phyloP scores from a whole-genome alignment of 1,140 invertebrate species.

The Aporrectodea caliginosa region DNA sequence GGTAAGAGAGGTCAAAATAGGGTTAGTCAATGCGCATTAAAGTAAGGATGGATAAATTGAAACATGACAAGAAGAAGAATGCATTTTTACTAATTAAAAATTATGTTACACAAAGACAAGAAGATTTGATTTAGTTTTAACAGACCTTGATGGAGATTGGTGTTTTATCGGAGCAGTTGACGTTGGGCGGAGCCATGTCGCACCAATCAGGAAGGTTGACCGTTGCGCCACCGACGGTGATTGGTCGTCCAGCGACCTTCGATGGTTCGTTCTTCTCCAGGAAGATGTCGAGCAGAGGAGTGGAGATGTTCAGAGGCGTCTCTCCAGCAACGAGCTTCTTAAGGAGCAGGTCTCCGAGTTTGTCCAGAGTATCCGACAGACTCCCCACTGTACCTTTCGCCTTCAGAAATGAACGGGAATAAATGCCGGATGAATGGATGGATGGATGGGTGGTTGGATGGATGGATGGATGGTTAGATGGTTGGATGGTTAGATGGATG shows the following conservation, averaged over 20 bases:
- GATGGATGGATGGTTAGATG: no score
- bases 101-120: no score
- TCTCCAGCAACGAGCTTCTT: constrained; percentile 16
- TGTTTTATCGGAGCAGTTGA: constrained; percentile 25
- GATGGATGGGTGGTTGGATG: no score
- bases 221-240: constrained; percentile 25
- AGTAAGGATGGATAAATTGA: no score
- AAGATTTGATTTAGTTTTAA: no score
- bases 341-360: background rate
- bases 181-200: constrained; percentile 6
- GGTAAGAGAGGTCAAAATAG: no score
- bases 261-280: constrained; percentile 3
- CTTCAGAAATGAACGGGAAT: background rate
- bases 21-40: no score
- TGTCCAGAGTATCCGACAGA: background rate
- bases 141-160: constrained; percentile 32
- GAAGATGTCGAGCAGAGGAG: background rate
- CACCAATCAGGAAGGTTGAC: constrained; percentile 33
- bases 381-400: background rate
- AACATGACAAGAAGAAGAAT: no score
- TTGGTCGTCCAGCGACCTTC: background rate
- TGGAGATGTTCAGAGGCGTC: constrained; percentile 17
- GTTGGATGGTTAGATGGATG: no score
- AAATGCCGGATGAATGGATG: no score
- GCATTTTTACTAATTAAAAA: no score